Conservation (phyloP, 2,113 vertebrate species). For the Sinocyclocheilus anshuiensis region DNA sequence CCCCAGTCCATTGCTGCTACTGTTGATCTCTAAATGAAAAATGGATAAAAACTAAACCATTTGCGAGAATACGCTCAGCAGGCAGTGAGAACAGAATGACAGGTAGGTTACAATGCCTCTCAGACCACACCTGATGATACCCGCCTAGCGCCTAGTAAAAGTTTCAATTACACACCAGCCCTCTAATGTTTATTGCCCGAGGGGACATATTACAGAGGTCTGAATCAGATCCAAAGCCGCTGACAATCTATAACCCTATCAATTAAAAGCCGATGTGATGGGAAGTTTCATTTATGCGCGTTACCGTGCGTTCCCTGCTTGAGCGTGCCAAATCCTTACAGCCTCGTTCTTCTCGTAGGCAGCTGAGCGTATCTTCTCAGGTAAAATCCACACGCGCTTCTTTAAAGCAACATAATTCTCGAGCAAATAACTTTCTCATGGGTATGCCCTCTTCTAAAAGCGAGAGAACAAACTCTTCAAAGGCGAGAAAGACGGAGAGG, state of each 20-base stretch:
- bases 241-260: neutral
- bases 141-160: neutral
- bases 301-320: conserved; percentile 61
- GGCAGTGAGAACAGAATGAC: conserved; percentile 11
- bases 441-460: conserved; percentile 58
- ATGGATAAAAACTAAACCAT: neutral
- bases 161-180: conserved; percentile 38
- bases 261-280: neutral
- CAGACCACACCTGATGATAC: conserved; percentile 36
- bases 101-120: conserved; percentile 10
- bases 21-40: neutral
- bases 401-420: conserved; percentile 58
- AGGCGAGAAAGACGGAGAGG: conserved; percentile 63
- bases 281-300: conserved; percentile 26
- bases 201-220: conserved; percentile 28
- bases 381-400: conserved; percentile 66
- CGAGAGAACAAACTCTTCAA: conserved; percentile 50
- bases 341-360: conserved; percentile 37
- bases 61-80: neutral
- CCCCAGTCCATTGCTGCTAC: neutral
- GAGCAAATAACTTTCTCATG: conserved; percentile 59
- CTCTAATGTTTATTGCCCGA: conserved; percentile 24
- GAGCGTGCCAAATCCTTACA: conserved; percentile 50
- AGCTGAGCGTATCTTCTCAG: conserved; percentile 53
- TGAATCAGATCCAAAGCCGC: neutral